Base-by-base conservation (phyloP, 2,797 vertebrate species). In the Rousettus madagascariensis region DNA sequence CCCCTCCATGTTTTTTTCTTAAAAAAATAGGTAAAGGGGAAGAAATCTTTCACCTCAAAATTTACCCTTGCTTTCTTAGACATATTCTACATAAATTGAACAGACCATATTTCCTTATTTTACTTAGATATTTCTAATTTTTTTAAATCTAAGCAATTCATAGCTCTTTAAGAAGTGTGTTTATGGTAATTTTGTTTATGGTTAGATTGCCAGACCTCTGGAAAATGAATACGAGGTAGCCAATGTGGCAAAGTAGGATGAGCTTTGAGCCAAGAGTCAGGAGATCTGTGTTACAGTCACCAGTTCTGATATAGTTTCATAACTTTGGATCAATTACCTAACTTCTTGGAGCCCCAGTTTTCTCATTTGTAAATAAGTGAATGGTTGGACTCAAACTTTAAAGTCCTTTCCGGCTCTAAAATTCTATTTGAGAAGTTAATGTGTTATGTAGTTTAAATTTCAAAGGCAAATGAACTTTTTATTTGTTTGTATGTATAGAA, bases 341-440 rank as follows among this genome's bases (percentile, higher is more conserved):
- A 75, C 61, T 72, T 88, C 11, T 51, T 72, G n/a, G 38, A 86
- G 41, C 4, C 41, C 61, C 63, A 28, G 49, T 75, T 85, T 88
- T 33, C 19, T 96, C 65, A 74, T 93, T 86, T 91, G 71, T 86
- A 95, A 96, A 79, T 79, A 88, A 71, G 91, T 33, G 75, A 88
- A 71, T 65, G 53, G 84, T 26, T 79, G 61, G n/a, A 84, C 33
- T 72, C 13, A 63, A 69, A 63, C 71, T 68, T 87, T 82, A 24
- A 91, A 89, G 24, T 53, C 20, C 33, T 86, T 79, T 96, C 75
- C 3, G 71, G 36, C n/a, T 77, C 36, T 93, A 84, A 87, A 91
- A 71, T 93, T 72, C 46, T 94, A 89, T 36, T 96, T 57, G 33
- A 94, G 26, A 87, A 57, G 28, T 91, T 75, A 59, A 38, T 84